Evolutionary conservation across 1,140 invertebrate genomes (phyloP).

Genomic region (Meteorus sp.): DNA sequence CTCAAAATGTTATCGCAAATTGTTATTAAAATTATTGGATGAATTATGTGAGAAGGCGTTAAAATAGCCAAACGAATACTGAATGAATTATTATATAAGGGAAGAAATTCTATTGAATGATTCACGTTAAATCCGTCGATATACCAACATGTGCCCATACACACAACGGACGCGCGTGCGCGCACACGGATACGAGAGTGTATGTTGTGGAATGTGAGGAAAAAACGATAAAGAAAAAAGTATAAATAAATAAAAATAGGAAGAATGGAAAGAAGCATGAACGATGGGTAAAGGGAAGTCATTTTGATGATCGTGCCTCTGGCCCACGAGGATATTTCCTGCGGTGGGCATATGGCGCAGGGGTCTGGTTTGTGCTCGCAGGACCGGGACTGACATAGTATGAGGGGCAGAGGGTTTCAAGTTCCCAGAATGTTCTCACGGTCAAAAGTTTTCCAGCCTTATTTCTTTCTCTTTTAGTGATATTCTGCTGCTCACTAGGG

Average conservation of each 20-base stretch:
- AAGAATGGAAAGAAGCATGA: not conserved
- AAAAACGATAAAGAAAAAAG: constrained; percentile 8
- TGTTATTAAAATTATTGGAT: no score
- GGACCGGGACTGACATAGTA: constrained; percentile 20
- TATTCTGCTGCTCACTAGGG: not conserved
- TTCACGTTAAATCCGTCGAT: no score
- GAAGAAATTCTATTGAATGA: no score
- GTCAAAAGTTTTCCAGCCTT: constrained; percentile 55
- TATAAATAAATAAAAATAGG: not conserved
- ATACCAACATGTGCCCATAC: no score
- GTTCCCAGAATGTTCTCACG: constrained; percentile 59
- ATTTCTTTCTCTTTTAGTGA: not conserved
- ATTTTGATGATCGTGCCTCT: constrained; percentile 12
- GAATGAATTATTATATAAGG: no score
- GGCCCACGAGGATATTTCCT: constrained; percentile 46
- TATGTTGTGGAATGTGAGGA: not conserved
- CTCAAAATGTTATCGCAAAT: no score
- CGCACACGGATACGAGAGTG: no score
- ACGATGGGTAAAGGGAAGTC: constrained; percentile 1
- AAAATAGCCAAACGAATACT: no score
- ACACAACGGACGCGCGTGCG: no score
- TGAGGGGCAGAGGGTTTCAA: constrained; percentile 34
- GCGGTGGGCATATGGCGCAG: constrained; percentile 53
- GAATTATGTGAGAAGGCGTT: no score
- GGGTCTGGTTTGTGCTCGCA: constrained; percentile 31